phyloP scores from a whole-genome alignment of 2,113 vertebrate genomes.

The Vulpes vulpes region DNA sequence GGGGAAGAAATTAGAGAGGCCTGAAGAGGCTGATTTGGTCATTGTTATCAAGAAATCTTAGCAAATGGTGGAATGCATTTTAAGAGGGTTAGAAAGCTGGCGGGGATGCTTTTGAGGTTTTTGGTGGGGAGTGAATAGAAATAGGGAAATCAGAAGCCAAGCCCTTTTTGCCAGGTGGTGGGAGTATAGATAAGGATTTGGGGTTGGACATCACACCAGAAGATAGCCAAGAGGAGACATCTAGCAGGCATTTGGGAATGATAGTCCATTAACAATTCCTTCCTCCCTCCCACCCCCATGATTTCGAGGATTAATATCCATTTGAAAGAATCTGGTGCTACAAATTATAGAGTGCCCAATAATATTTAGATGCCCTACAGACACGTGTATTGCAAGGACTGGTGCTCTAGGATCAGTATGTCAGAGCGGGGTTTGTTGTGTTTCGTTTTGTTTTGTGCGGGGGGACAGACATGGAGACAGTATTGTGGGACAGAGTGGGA shows the following conservation, averaged over 20 bases:
- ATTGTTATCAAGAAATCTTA: slow-evolving; percentile 55
- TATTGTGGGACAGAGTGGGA: background rate
- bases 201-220: background rate
- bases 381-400: background rate
- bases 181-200: slow-evolving; percentile 2
- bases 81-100: background rate
- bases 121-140: background rate
- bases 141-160: background rate
- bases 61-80: slow-evolving; percentile 26
- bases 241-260: slow-evolving; percentile 23
- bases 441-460: background rate
- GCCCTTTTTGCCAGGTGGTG: background rate
- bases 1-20: background rate
- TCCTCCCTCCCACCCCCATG: background rate
- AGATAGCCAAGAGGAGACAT: background rate
- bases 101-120: background rate
- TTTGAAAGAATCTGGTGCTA: slow-evolving; percentile 19
- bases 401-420: background rate
- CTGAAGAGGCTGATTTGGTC: slow-evolving; percentile 17
- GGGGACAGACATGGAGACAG: background rate
- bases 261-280: background rate
- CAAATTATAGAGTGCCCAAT: background rate
- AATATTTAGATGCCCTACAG: background rate
- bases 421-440: background rate
- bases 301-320: background rate